Base-by-base conservation (phyloP, 2,797 vertebrate genomes). In the Rhinophrynus dorsalis region DNA sequence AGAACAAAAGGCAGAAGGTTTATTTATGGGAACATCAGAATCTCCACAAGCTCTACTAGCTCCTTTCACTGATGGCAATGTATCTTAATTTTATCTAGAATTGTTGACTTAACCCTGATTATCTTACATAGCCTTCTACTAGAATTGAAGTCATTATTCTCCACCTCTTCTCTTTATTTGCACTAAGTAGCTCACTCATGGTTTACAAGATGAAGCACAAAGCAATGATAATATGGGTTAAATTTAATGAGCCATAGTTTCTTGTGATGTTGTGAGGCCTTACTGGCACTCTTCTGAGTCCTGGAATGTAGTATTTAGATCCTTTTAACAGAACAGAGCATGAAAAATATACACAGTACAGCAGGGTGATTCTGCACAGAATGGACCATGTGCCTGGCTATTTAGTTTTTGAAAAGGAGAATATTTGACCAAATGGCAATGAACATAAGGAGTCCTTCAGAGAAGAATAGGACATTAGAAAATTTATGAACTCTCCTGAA, bases 401-500 rank as follows among this genome's bases (percentile, higher is more conserved):
- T 97, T 98, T 95, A 96, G 88, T 82, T 85, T 86, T 79, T 84
- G 80, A 91, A 91, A 88, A 88, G 86, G 85, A 88, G 89, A 67
- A 79, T 86, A 84, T 89, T 92, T 90, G 91, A 93, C 94, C 91
- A 94, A 94, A 94, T 89, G 89, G 89, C 86, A 90, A 84, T 61
- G 90, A 97, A 92, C 96, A 98, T 94, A 98, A 98, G 95, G 96
- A 94, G 89, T 89, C 92, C 94, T 96, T 96, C 91, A 90, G 92
- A 93, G 91, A 92, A 96, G 94, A 94, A 93, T 90, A 90, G 91
- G 89, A 91, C 88, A 88, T 88, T 91, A 90, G 94, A 93, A 92
- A 91, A 96, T 98, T 95, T 97, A 98, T 96, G 94, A 95, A 96
- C 94, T 97, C 95, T 94, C 95, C 94, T 96, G 94, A 96, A 98